Evolutionary conservation across 1,140 invertebrate genomes (phyloP).

Genomic region (Neodiprion fabricii): DNA sequence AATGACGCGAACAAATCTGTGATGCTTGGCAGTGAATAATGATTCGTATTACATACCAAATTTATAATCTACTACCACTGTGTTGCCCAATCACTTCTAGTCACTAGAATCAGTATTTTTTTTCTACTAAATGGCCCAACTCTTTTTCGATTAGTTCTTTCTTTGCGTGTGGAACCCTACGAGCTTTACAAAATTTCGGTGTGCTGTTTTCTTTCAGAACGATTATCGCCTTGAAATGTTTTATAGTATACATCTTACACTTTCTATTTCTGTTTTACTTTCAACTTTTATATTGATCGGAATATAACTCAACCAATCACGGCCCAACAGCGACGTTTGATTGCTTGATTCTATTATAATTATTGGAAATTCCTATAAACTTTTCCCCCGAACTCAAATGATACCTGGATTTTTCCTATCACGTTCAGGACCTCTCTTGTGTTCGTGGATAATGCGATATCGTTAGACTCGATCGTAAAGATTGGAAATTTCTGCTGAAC

Average conservation of each 20-base stretch:
- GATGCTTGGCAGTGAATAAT: constrained; percentile 31
- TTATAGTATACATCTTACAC: not conserved
- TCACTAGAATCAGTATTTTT: not conserved
- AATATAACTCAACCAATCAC: not conserved
- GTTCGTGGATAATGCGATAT: not conserved
- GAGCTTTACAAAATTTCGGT: constrained; percentile 3
- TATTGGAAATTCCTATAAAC: not conserved
- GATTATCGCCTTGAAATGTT: not conserved
- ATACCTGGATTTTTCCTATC: not conserved
- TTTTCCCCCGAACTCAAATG: not conserved
- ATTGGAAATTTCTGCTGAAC: constrained; percentile 3
- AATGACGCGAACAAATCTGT: constrained; percentile 32
- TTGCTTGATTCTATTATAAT: not conserved
- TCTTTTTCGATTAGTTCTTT: not conserved
- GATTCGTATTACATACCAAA: constrained; percentile 19
- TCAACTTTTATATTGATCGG: not conserved
- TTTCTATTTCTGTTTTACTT: not conserved
- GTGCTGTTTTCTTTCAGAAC: not conserved
- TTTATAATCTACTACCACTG: constrained; percentile 24
- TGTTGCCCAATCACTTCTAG: not conserved
- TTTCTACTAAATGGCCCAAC: not conserved
- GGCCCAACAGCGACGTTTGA: not conserved
- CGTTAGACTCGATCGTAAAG: not conserved
- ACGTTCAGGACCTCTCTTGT: not conserved
- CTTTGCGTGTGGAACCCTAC: not conserved